A percentile compares a stretch with the other conserved stretches of the same genome.
These are phyloP conservation scores for Bostrychus sinensis DNA, from an alignment of 2,113 vertebrate species.

Conservation along the genomic window DNA sequence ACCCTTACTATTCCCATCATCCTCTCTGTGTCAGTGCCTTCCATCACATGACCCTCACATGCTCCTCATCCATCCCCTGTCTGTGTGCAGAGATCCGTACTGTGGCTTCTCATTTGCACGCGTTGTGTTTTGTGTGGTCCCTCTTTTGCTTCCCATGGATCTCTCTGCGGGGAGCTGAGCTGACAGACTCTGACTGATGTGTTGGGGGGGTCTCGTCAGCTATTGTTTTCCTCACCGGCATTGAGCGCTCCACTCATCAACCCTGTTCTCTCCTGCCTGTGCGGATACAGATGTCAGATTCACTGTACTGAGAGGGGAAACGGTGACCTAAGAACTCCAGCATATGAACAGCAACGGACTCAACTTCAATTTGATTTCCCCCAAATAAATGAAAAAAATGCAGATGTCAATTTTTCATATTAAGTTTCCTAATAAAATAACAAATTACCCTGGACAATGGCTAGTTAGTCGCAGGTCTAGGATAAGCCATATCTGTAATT, in stretches of 20 bases:
- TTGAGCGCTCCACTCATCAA: constrained; percentile 35
- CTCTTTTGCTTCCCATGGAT: constrained; percentile 56
- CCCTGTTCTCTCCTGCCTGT: constrained; percentile 14
- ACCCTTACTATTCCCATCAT: neutral
- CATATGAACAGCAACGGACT: neutral
- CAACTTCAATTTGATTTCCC: neutral
- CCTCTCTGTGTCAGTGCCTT: constrained; percentile 9
- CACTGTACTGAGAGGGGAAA: constrained; percentile 1
- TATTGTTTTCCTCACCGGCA: constrained; percentile 58
- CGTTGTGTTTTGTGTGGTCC: constrained; percentile 60
- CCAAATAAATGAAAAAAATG: neutral
- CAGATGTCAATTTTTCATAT: no score
- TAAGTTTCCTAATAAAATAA: no score
- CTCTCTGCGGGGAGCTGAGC: constrained; percentile 57
- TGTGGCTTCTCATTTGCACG: constrained; percentile 59
- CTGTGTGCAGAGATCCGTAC: constrained; percentile 37
- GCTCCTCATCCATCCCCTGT: constrained; percentile 44
- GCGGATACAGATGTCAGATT: constrained; percentile 29
- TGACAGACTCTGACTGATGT: constrained; percentile 69
- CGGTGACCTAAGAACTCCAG: neutral
- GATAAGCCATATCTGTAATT: no score
- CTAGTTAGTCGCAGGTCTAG: no score
- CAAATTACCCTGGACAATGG: no score
- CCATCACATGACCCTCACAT: constrained; percentile 32
- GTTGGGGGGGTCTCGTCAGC: constrained; percentile 52